These are phyloP conservation scores for Cynodonichthys magdalenae DNA, from an alignment of 2,797 vertebrate species.

Conservation along the genomic window DNA sequence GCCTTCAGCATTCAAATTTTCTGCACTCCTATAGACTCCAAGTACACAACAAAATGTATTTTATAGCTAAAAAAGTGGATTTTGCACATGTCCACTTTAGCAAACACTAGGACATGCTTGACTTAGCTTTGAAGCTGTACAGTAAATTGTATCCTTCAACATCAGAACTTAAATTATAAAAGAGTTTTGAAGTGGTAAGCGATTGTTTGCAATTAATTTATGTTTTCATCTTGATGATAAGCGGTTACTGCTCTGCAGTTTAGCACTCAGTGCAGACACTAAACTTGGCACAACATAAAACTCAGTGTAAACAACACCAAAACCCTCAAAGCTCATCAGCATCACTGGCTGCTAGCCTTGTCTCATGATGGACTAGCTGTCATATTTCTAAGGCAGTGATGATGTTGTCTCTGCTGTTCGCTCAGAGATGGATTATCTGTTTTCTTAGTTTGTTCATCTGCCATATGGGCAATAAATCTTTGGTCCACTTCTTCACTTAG, in stretches of 20 bases:
- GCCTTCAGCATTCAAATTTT: no score
- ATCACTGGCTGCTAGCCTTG: slow-evolving; percentile 37
- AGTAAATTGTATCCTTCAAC: neutral
- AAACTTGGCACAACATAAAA: slow-evolving; percentile 7
- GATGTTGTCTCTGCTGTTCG: slow-evolving; percentile 42
- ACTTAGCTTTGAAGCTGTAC: neutral
- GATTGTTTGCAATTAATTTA: neutral
- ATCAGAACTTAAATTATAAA: neutral
- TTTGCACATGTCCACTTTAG: no score
- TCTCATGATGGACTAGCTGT: slow-evolving; percentile 50
- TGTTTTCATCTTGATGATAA: slow-evolving; percentile 13
- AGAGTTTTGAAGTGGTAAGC: slow-evolving; percentile 1
- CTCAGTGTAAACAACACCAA: slow-evolving; percentile 13
- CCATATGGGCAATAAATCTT: slow-evolving; percentile 26
- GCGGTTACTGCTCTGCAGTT: slow-evolving; percentile 11
- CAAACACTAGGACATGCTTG: no score
- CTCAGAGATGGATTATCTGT: slow-evolving; percentile 32
- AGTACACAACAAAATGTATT: no score
- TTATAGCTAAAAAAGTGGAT: no score
- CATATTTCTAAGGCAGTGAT: slow-evolving; percentile 32
- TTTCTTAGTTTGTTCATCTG: slow-evolving; percentile 26
- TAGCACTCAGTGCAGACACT: slow-evolving; percentile 10
- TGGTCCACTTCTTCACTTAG: neutral
- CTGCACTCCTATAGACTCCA: no score
- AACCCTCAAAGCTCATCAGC: slow-evolving; percentile 53